A percentile compares a stretch with the other conserved stretches of the same genome.
phyloP scores from a whole-genome alignment of 2,113 vertebrate genomes.

The Nyctereutes procyonoides region DNA sequence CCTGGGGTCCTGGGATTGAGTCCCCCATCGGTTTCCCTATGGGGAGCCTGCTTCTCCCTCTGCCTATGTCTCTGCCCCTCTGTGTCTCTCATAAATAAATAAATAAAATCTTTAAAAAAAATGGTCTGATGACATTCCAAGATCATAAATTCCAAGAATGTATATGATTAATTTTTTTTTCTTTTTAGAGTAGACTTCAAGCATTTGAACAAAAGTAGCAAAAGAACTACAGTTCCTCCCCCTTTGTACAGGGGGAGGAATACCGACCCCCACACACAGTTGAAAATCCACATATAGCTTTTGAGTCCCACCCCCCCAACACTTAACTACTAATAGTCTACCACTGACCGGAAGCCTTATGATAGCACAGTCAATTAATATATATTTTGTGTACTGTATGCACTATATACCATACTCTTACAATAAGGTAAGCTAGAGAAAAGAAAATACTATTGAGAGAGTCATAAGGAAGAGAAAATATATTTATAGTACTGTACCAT shows the following conservation, averaged over 20 bases:
- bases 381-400: not conserved
- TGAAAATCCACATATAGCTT: not conserved
- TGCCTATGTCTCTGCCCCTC: too few species aligned
- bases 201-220: not conserved
- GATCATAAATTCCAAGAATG: not conserved
- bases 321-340: not conserved
- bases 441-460: not conserved
- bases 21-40: too few species aligned
- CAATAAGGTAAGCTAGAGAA: not conserved
- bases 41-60: too few species aligned
- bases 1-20: too few species aligned
- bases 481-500: not conserved
- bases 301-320: not conserved
- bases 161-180: not conserved
- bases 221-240: not conserved
- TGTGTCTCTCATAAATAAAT: too few species aligned
- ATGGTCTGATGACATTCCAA: not conserved
- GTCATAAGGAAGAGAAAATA: not conserved
- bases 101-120: not conserved
- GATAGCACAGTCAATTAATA: not conserved
- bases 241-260: not conserved
- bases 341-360: not conserved
- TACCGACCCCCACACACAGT: not conserved
- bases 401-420: not conserved
- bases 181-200: not conserved